These are phyloP conservation scores for Gadus macrocephalus DNA, from an alignment of 2,113 vertebrate genomes.

Conservation along the genomic window DNA sequence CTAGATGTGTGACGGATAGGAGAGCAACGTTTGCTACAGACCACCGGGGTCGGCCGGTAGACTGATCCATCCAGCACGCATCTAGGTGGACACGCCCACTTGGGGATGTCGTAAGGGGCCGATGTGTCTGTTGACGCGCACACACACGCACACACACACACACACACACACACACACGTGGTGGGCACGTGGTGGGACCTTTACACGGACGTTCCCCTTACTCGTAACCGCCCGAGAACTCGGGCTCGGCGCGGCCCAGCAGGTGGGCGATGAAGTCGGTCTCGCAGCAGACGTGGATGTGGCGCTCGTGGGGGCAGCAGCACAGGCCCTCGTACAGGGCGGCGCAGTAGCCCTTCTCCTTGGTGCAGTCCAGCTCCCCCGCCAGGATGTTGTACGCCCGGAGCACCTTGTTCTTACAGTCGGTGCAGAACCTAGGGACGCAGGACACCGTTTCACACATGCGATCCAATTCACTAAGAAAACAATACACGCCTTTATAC, in stretches of 20 bases:
- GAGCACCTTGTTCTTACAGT: conserved; percentile 96
- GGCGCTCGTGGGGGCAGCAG: conserved; percentile 91
- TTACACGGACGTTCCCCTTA: conserved; percentile 54
- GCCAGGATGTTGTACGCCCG: conserved; percentile 94
- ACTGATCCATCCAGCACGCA: too few relatives aligned
- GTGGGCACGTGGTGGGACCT: neutral
- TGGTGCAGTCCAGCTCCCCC: conserved; percentile 92
- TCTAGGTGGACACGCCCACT: too few relatives aligned
- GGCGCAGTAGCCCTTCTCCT: conserved; percentile 94
- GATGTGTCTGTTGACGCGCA: too few relatives aligned
- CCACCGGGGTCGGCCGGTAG: too few relatives aligned
- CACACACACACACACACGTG: too few relatives aligned
- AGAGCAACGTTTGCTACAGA: too few relatives aligned
- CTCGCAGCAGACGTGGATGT: conserved; percentile 95
- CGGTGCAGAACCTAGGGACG: conserved; percentile 85
- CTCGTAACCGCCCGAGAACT: conserved; percentile 97
- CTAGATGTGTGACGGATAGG: too few relatives aligned
- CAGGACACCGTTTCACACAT: too few relatives aligned
- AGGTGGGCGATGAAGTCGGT: conserved; percentile 97
- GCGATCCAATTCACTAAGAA: too few relatives aligned
- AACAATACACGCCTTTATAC: too few relatives aligned
- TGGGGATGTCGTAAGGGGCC: too few relatives aligned
- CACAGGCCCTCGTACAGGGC: conserved; percentile 91
- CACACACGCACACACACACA: too few relatives aligned
- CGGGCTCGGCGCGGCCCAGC: conserved; percentile 89